Conservation (phyloP, 2,888 invertebrate species). For the Cacoxenus indagator region DNA sequence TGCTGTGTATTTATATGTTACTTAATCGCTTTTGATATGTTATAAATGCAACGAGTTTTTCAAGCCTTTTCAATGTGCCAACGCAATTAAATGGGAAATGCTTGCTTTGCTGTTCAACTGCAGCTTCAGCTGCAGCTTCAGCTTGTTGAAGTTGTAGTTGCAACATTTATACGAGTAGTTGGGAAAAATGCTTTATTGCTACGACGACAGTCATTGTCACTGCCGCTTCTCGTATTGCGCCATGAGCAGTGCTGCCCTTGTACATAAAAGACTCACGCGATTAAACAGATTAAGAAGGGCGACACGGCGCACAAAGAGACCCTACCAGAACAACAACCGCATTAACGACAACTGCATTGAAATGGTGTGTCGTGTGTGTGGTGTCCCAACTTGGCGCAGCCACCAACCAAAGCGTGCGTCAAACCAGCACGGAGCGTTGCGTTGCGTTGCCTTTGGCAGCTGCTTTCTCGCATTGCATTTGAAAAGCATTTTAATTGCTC, state of each 20-base stretch:
- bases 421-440: too few relatives aligned
- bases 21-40: not conserved
- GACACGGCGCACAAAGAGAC: not conserved
- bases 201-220: not conserved
- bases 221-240: not conserved
- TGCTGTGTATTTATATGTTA: constrained; percentile 17
- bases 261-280: not conserved
- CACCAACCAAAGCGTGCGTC: not conserved
- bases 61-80: too few relatives aligned
- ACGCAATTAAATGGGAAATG: not conserved
- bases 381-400: not conserved
- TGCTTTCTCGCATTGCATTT: constrained; percentile 35
- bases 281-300: not conserved
- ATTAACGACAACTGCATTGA: not conserved
- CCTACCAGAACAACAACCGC: not conserved
- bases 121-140: too few relatives aligned
- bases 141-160: not conserved
- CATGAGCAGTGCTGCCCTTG: not conserved
- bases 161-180: not conserved
- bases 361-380: too few relatives aligned
- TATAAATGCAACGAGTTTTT: too few relatives aligned
- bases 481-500: constrained; percentile 55
- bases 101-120: not conserved
- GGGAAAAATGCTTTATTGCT: not conserved
- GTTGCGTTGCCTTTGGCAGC: not conserved